Evolutionary conservation across 2,113 vertebrate species (phyloP), one percentile per base, ranked within the genome.

Genomic region (Hypomesus transpacificus): DNA sequence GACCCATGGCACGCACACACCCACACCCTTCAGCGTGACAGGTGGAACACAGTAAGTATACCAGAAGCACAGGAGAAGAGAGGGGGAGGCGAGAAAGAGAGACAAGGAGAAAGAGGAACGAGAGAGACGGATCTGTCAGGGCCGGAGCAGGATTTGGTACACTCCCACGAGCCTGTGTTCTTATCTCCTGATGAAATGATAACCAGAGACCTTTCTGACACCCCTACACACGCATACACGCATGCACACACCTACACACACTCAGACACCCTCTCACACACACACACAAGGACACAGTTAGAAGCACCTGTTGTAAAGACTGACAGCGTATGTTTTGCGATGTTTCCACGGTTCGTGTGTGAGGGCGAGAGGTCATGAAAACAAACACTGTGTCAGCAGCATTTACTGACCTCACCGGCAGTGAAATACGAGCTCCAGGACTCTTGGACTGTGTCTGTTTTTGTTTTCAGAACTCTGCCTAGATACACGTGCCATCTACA

Each of bases 121-220:
- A 5, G 9, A 5, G 21, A 39, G 53, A n/a, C 28, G 50, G 53
- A 18, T 39, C 53, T 66, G 9, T 14, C 54, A 54, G 31, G 3
- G 3, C 26, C 58, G 67, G 57, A 24, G 58, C 70, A 57, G 52
- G 16, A 78, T 77, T 76, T 80, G 86, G 52, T 74, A 68, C 83
- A 86, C 65, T 20, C 69, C 26, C 26, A 61, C 39, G 46, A 69
- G 66, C 66, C 26, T 54, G 68, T 14, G 71, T 59, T 58, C 61
- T 65, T 68, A 71, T 68, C 68, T 68, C 66, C 68, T 26, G 63
- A 77, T 28, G 66, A 72, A 69, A 68, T 60, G 24, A 60, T 18
- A 68, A 66, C 61, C 64, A 51, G 51, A 76, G 70, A 46, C 63
- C 58, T 54, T 14, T 54, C 63, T 24, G 18, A 18, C 52, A 11